A percentile compares a stretch with the other conserved stretches of the same genome.
Conservation (phyloP, 30 jellyfish, hydroid and myxozoan genomes). For the Cassiopea andromeda region DNA sequence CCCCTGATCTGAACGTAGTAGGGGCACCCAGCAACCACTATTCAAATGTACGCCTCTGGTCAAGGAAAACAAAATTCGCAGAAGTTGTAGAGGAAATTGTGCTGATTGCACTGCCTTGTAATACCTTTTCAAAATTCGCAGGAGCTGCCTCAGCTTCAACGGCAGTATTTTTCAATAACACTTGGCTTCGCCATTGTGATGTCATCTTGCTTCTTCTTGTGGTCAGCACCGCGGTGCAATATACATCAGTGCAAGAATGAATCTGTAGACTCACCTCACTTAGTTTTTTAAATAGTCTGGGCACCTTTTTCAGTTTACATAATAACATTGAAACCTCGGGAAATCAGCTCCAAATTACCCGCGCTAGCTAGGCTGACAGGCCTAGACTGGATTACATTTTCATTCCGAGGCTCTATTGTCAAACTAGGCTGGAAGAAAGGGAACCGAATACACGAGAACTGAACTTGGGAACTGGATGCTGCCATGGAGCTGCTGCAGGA, state of each 20-base stretch:
- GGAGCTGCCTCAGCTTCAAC: background rate
- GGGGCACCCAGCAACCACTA: too few species aligned
- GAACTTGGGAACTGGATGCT: too few species aligned
- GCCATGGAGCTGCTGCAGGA: too few species aligned
- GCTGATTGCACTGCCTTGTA: background rate
- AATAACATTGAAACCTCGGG: background rate
- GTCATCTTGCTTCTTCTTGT: conserved; percentile 30
- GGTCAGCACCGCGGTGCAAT: background rate
- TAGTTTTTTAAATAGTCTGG: background rate
- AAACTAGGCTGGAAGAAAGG: too few species aligned
- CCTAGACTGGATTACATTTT: too few species aligned
- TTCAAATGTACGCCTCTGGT: too few species aligned
- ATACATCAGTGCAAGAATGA: background rate
- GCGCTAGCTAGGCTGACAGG: too few species aligned
- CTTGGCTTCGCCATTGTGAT: conserved; percentile 43
- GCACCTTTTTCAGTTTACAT: background rate
- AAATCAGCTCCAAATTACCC: too few species aligned
- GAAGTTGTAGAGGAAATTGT: background rate
- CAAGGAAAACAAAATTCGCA: background rate
- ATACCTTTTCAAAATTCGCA: conserved; percentile 65
- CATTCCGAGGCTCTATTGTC: too few species aligned
- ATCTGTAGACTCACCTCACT: background rate
- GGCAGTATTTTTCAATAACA: conserved; percentile 15
- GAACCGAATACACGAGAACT: too few species aligned
- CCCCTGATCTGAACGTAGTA: too few species aligned